Percentiles rank a stretch among this genome's conserved stretches.
Conservation (phyloP, 2,888 invertebrate species). For the Drosophila prostipennis region DNA sequence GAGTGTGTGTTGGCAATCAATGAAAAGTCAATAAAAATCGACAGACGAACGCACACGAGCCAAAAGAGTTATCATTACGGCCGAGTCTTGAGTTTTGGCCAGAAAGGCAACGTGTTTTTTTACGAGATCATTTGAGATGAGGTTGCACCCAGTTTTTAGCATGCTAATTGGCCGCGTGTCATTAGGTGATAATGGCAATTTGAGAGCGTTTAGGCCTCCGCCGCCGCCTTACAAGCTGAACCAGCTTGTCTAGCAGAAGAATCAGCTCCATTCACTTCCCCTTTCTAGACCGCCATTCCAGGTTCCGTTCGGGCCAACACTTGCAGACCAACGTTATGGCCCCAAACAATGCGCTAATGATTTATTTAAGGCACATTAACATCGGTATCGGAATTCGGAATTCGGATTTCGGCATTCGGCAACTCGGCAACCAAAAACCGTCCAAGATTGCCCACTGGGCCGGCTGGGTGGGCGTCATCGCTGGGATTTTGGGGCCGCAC, state of each 20-base stretch:
- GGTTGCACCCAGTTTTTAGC: constrained; percentile 51
- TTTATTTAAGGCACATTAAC: constrained; percentile 68
- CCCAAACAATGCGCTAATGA: constrained; percentile 64
- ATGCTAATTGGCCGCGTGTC: constrained; percentile 75
- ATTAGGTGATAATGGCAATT: constrained; percentile 42
- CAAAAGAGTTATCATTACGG: constrained; percentile 66
- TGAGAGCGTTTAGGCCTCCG: too few species aligned
- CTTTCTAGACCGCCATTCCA: neutral
- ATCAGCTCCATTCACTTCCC: neutral
- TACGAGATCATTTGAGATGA: constrained; percentile 69
- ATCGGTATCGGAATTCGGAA: constrained; percentile 33
- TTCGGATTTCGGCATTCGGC: constrained; percentile 27
- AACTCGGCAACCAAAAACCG: constrained; percentile 30
- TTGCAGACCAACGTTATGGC: constrained; percentile 23
- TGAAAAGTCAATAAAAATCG: constrained; percentile 72
- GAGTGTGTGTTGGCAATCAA: constrained; percentile 58
- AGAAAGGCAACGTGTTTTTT: constrained; percentile 58
- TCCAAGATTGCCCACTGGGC: constrained; percentile 68
- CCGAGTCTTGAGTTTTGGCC: constrained; percentile 32
- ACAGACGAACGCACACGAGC: constrained; percentile 56
- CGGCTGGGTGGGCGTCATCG: constrained; percentile 67
- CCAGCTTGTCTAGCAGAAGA: neutral
- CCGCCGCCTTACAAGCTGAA: constrained; percentile 16
- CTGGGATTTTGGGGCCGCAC: constrained; percentile 20
- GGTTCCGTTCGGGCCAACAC: neutral